Conservation (phyloP, 2,113 vertebrate species). For the Embiotoca jacksoni region DNA sequence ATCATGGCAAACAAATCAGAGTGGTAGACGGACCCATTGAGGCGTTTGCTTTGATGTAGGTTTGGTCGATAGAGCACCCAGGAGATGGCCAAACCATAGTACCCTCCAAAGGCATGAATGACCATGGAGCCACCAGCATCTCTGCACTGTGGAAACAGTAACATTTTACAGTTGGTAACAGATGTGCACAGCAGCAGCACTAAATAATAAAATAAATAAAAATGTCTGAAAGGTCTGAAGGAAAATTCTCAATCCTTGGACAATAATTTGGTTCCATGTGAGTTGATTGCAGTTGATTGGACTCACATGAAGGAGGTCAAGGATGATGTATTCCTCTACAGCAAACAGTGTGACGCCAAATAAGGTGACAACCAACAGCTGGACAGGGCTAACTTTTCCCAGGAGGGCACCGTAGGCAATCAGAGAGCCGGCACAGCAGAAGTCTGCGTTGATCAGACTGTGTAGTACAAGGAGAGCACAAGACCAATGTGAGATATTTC, state of each 20-base stretch:
- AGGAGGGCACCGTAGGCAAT: constrained; percentile 95
- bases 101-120: constrained; percentile 95
- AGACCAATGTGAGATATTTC: not conserved
- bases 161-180: not conserved
- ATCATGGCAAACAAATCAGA: constrained; percentile 97
- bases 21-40: constrained; percentile 88
- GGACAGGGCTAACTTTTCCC: constrained; percentile 95
- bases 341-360: constrained; percentile 93
- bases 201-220: constrained; percentile 4
- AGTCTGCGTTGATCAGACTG: constrained; percentile 97
- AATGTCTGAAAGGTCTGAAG: not conserved
- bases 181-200: not conserved
- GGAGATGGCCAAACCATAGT: constrained; percentile 93
- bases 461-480: not conserved
- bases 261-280: too few species aligned
- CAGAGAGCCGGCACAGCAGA: constrained; percentile 92
- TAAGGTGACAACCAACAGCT: constrained; percentile 92
- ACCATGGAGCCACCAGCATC: constrained; percentile 97
- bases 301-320: constrained; percentile 91
- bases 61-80: constrained; percentile 92
- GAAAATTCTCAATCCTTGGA: not conserved
- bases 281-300: not conserved
- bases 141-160: constrained; percentile 84
- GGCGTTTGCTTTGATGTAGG: constrained; percentile 88
- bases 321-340: constrained; percentile 93